These are phyloP conservation scores for Lacerta agilis DNA, from an alignment of 2,797 vertebrate genomes.

Conservation along the genomic window DNA sequence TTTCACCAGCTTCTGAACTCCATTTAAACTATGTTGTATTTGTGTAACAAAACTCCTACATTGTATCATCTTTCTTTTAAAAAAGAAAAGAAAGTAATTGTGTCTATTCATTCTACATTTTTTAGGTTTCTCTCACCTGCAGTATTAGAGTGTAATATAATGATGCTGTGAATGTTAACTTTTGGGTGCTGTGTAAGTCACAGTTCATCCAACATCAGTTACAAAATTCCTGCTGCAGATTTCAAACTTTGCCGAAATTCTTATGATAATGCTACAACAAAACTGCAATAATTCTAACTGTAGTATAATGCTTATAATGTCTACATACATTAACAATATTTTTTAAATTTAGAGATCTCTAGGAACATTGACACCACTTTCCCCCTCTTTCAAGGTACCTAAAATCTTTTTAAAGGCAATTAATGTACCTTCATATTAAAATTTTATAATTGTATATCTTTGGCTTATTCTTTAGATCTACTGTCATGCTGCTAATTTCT, in stretches of 20 bases:
- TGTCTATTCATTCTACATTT: not conserved
- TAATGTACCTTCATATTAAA: not conserved
- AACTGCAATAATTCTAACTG: too few relatives aligned
- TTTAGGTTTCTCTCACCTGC: not conserved
- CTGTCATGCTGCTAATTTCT: not conserved
- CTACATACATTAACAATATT: not conserved
- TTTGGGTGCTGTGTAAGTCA: not conserved
- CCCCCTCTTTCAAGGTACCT: slow-evolving; percentile 8
- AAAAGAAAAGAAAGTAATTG: not conserved
- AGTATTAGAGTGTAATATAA: not conserved
- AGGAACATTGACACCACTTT: not conserved
- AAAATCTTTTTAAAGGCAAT: not conserved
- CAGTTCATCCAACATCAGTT: not conserved
- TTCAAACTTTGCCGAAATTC: not conserved
- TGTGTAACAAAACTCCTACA: not conserved
- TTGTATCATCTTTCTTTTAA: not conserved
- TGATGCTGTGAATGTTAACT: not conserved
- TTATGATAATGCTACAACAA: not conserved
- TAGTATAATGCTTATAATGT: not conserved
- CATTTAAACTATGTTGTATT: slow-evolving; percentile 13
- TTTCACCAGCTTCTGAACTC: not conserved
- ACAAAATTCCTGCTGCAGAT: not conserved
- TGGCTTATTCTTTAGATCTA: not conserved
- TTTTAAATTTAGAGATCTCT: not conserved
- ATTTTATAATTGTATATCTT: not conserved